These are phyloP conservation scores for Melanotaenia nigrans DNA, from an alignment of 2,797 vertebrate genomes.

Conservation along the genomic window DNA sequence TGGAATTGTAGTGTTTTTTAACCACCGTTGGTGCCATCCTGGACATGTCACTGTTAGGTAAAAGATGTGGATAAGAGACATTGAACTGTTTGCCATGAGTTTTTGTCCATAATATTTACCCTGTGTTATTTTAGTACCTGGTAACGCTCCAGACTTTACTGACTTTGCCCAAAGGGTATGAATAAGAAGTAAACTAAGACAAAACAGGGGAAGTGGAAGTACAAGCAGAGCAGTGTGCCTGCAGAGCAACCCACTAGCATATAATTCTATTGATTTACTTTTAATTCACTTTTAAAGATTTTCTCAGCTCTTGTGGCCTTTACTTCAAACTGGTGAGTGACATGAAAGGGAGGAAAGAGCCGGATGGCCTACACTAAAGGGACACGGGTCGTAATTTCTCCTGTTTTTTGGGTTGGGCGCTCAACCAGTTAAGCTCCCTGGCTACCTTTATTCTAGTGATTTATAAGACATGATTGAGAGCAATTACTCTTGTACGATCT, in stretches of 20 bases:
- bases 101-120: too few relatives aligned
- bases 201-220: neutral
- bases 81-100: too few relatives aligned
- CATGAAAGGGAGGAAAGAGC: neutral
- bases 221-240: neutral
- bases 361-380: neutral
- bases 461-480: constrained; percentile 2
- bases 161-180: neutral
- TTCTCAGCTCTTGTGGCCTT: neutral
- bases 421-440: neutral
- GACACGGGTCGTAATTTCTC: neutral
- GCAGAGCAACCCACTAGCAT: neutral
- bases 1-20: too few relatives aligned
- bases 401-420: neutral
- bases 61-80: too few relatives aligned
- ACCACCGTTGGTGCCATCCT: too few relatives aligned
- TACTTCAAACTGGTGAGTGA: neutral
- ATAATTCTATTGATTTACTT: neutral
- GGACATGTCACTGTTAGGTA: too few relatives aligned
- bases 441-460: neutral
- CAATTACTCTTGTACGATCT: neutral
- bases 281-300: neutral
- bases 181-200: neutral
- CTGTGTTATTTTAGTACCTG: too few relatives aligned
- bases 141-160: neutral